Percentiles rank a stretch among this genome's conserved stretches.
phyloP scores from a whole-genome alignment of 2,888 invertebrate species.

The Drosophila antonietae region DNA sequence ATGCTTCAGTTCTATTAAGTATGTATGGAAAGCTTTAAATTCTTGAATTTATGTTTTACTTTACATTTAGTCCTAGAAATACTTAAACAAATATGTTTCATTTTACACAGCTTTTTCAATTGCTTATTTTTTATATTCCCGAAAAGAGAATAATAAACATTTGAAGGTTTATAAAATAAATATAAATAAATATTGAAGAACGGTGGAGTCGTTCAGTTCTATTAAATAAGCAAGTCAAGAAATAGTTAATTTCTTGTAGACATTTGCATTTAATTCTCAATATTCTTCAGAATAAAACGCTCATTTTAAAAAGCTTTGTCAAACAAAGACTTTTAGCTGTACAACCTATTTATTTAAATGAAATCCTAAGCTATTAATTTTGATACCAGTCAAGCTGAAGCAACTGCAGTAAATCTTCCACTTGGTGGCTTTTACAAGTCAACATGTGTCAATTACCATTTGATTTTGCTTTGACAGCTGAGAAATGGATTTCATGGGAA shows the following conservation, averaged over 20 bases:
- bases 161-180: no score
- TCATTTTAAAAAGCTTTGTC: neutral
- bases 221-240: neutral
- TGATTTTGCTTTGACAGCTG: conserved; percentile 70
- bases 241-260: neutral
- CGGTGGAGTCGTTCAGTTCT: neutral
- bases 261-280: neutral
- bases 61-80: no score
- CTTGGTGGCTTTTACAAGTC: conserved; percentile 45
- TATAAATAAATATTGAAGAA: neutral
- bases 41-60: no score
- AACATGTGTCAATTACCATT: conserved; percentile 74
- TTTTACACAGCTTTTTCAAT: no score
- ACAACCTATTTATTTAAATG: conserved; percentile 1
- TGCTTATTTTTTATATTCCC: no score
- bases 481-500: conserved; percentile 56
- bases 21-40: no score
- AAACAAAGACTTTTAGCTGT: neutral
- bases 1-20: no score
- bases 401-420: conserved; percentile 8
- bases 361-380: conserved; percentile 33
- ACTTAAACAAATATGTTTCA: no score
- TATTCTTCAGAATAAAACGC: neutral
- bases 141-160: no score
- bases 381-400: conserved; percentile 4